phyloP scores from a whole-genome alignment of 1,140 invertebrate genomes.

The silkworm (Bombyx mori) region DNA sequence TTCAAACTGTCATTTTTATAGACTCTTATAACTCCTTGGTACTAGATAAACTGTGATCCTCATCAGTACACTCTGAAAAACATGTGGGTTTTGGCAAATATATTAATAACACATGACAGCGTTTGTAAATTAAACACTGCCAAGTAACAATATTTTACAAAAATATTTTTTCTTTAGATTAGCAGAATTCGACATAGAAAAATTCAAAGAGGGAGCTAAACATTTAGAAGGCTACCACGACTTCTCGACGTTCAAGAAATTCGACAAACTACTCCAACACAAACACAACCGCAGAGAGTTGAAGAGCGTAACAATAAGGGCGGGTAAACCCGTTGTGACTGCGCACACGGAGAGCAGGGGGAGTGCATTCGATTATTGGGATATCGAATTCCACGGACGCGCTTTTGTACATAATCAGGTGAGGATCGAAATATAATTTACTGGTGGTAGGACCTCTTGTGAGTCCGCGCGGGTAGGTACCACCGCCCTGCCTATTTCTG shows the following conservation, averaged over 20 bases:
- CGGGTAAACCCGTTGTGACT: slow-evolving; percentile 58
- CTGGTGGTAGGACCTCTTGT: no score
- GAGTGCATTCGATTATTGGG: slow-evolving; percentile 73
- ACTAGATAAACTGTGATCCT: no score
- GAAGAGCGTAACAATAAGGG: slow-evolving; percentile 64
- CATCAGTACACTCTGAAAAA: no score
- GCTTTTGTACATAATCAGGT: slow-evolving; percentile 85
- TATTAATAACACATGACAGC: no score
- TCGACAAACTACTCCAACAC: slow-evolving; percentile 38
- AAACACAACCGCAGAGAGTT: slow-evolving; percentile 69
- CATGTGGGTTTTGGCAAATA: no score
- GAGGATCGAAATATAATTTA: slow-evolving; percentile 10
- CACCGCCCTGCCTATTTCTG: no score
- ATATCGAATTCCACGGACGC: slow-evolving; percentile 73
- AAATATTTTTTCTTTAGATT: slow-evolving; percentile 37
- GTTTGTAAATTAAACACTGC: no score
- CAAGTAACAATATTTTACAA: not conserved
- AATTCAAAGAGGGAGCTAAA: slow-evolving; percentile 67
- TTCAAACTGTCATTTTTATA: no score
- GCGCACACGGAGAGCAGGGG: slow-evolving; percentile 38
- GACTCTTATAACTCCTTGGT: no score
- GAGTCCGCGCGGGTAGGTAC: no score
- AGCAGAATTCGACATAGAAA: slow-evolving; percentile 73
- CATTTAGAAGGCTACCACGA: slow-evolving; percentile 77
- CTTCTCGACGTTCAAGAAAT: slow-evolving; percentile 77